Conservation (phyloP, 1,140 invertebrate genomes). For the Drosophila nasuta region DNA sequence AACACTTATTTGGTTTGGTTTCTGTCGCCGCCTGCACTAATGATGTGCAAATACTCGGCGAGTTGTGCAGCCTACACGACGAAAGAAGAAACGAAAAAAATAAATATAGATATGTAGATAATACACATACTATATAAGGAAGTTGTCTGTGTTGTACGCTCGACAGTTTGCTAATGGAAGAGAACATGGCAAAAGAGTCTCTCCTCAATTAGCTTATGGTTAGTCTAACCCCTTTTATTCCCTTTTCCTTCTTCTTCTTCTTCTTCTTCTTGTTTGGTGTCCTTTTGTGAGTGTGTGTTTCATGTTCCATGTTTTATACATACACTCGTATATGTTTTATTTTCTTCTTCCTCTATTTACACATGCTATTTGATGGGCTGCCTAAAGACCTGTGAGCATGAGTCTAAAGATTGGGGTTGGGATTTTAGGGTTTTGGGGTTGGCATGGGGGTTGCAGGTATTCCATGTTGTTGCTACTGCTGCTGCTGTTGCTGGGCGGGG, state of each 20-base stretch:
- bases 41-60: constrained; percentile 73
- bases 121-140: neutral
- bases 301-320: constrained; percentile 22
- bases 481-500: constrained; percentile 10
- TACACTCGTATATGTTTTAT: constrained; percentile 33
- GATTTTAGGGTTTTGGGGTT: constrained; percentile 38
- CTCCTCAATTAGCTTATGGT: constrained; percentile 65
- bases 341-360: constrained; percentile 57
- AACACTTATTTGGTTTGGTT: constrained; percentile 35
- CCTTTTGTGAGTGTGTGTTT: constrained; percentile 30
- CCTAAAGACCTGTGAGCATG: constrained; percentile 45
- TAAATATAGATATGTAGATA: constrained; percentile 4
- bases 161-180: constrained; percentile 31
- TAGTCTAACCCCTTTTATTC: constrained; percentile 36
- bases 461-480: constrained; percentile 4
- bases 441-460: constrained; percentile 24
- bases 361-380: constrained; percentile 65
- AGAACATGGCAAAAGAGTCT: constrained; percentile 16
- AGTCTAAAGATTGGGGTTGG: constrained; percentile 33
- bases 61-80: constrained; percentile 26
- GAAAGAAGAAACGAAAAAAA: constrained; percentile 10
- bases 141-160: neutral
- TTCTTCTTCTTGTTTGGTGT: neutral
- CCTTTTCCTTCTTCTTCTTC: constrained; percentile 1
- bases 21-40: constrained; percentile 47